Percentiles rank a stretch among this genome's conserved stretches.
phyloP scores from a whole-genome alignment of 1,140 invertebrate genomes.

The Lucilia sericata region DNA sequence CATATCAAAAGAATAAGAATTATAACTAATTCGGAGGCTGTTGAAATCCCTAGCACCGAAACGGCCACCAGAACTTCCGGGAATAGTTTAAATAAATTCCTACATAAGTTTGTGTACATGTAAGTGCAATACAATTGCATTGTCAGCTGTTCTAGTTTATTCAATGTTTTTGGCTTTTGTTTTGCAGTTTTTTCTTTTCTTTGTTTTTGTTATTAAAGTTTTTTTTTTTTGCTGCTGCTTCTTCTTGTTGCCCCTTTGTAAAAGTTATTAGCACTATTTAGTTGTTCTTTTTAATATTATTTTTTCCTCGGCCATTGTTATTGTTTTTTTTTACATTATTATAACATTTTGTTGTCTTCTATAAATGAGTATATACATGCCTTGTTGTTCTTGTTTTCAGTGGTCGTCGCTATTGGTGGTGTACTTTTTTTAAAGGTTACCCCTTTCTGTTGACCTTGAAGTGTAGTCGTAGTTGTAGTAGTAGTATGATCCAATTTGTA shows the following conservation, averaged over 20 bases:
- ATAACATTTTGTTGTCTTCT: neutral
- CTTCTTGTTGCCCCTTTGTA: neutral
- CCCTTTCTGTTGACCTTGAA: conserved; percentile 34
- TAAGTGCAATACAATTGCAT: conserved; percentile 1
- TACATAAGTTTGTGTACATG: no score
- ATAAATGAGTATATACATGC: no score
- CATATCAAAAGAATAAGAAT: no score
- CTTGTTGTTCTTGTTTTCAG: conserved; percentile 5
- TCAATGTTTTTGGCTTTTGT: conserved; percentile 34
- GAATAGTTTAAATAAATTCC: no score
- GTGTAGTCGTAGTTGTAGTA: neutral
- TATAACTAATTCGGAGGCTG: no score
- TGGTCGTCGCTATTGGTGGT: neutral
- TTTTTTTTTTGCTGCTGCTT: neutral
- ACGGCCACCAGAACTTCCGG: no score
- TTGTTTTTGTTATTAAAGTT: neutral
- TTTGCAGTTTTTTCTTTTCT: neutral
- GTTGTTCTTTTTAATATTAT: neutral
- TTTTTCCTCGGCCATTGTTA: neutral
- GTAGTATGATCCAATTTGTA: conserved; percentile 38
- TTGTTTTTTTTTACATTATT: neutral
- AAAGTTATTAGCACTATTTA: conserved; percentile 10
- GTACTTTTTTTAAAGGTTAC: conserved; percentile 29
- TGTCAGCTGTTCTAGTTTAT: conserved; percentile 41
- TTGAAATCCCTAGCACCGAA: no score